Conservation (phyloP, 64 coral and sea anemone genomes). For the Acropora tenuis region DNA sequence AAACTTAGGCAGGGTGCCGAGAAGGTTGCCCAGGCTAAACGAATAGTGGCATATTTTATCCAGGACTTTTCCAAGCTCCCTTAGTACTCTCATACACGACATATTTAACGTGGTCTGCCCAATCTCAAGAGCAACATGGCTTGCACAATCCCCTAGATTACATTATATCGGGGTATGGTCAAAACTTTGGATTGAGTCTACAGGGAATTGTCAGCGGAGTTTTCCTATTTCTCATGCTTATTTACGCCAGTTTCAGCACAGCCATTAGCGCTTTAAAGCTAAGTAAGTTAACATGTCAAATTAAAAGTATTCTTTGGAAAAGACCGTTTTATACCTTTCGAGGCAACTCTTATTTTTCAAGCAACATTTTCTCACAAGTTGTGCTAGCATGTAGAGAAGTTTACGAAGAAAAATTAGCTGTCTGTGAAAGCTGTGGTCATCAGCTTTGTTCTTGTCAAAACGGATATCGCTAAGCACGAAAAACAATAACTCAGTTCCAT, state of each 20-base stretch:
- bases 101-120: constrained; percentile 69
- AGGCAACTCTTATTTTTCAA: no score
- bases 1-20: no score
- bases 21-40: no score
- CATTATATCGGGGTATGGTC: constrained; percentile 68
- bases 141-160: constrained; percentile 61
- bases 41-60: not conserved
- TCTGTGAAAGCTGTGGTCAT: not conserved
- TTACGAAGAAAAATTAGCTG: not conserved
- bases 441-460: no score
- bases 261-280: constrained; percentile 43
- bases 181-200: constrained; percentile 51
- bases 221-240: constrained; percentile 68
- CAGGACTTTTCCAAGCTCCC: constrained; percentile 66
- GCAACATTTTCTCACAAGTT: not conserved
- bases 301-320: not conserved
- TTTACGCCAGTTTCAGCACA: constrained; percentile 68
- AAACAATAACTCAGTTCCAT: no score
- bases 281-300: not conserved
- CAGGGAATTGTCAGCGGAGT: constrained; percentile 68
- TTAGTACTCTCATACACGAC: constrained; percentile 75
- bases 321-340: not conserved
- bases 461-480: no score
- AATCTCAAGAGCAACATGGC: constrained; percentile 75
- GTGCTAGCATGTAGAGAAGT: no score